A percentile compares a stretch with the other conserved stretches of the same genome.
Conservation (phyloP, 1,140 invertebrate species). For the Drosophila sechellia region DNA sequence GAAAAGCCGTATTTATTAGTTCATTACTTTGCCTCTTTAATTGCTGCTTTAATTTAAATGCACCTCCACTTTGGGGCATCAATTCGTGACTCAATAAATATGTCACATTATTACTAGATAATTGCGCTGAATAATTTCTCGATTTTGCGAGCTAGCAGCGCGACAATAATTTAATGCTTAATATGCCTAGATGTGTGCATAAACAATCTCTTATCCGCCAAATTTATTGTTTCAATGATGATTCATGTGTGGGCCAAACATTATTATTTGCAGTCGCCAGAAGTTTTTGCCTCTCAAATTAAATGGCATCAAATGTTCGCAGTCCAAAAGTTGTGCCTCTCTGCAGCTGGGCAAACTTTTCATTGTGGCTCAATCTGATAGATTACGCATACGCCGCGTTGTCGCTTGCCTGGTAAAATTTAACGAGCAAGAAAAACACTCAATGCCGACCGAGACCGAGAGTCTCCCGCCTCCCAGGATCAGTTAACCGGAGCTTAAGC, state of each 20-base stretch:
- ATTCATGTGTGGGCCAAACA: conserved; percentile 13
- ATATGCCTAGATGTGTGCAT: background rate
- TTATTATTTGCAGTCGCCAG: conserved; percentile 21
- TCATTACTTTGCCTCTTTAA: background rate
- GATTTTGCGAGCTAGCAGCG: conserved; percentile 4
- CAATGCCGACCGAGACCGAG: conserved; percentile 36
- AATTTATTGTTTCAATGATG: conserved; percentile 30
- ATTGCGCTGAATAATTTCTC: background rate
- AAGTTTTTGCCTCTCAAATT: conserved; percentile 37
- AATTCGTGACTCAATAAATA: background rate
- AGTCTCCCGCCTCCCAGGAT: conserved; percentile 14
- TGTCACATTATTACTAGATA: background rate
- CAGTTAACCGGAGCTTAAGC: conserved; percentile 8
- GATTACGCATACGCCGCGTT: conserved; percentile 78
- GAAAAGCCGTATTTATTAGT: background rate
- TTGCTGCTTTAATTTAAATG: background rate
- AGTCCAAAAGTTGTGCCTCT: conserved; percentile 11
- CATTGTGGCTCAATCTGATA: conserved; percentile 62
- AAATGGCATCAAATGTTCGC: conserved; percentile 42
- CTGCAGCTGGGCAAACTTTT: conserved; percentile 43
- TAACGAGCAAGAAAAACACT: conserved; percentile 80
- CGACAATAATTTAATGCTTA: conserved; percentile 16
- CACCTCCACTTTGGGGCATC: background rate
- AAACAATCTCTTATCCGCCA: conserved; percentile 1
- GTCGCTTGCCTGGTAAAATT: conserved; percentile 60